A percentile compares a stretch with the other conserved stretches of the same genome.
phyloP scores from a whole-genome alignment of 1,140 invertebrate species.

The Lasaia peninsularis region DNA sequence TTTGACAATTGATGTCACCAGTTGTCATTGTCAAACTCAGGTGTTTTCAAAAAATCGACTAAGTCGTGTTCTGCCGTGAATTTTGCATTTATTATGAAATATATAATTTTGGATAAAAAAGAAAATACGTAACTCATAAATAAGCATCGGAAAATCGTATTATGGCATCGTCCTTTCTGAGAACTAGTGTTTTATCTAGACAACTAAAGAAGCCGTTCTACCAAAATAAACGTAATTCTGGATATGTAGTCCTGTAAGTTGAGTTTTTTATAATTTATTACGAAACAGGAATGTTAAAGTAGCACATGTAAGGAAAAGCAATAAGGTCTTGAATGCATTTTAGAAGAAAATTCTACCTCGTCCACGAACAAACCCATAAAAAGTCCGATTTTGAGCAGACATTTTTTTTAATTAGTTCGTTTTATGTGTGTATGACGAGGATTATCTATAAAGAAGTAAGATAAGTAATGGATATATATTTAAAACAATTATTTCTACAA shows the following conservation, averaged over 20 bases:
- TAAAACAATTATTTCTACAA: too few species aligned
- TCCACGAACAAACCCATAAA: too few species aligned
- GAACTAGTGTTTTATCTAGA: conserved; percentile 48
- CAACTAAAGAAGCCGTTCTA: conserved; percentile 61
- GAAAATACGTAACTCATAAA: not conserved
- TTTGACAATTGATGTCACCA: not conserved
- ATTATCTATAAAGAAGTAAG: too few species aligned
- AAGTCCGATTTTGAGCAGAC: too few species aligned
- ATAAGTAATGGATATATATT: too few species aligned
- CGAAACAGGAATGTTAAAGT: not conserved
- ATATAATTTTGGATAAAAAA: conserved; percentile 28
- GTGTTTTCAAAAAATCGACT: not conserved
- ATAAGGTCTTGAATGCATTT: too few species aligned
- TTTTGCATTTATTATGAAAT: conserved; percentile 33
- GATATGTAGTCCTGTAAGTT: conserved; percentile 70
- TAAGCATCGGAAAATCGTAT: not conserved
- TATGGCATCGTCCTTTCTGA: conserved; percentile 36
- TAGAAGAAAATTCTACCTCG: too few species aligned
- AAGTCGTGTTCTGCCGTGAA: not conserved
- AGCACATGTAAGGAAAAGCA: too few species aligned
- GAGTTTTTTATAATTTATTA: conserved; percentile 14
- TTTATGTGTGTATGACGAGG: too few species aligned
- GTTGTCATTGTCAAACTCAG: conserved; percentile 6
- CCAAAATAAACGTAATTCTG: conserved; percentile 63
- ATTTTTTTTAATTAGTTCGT: too few species aligned